Percentiles rank a stretch among this genome's conserved stretches.
phyloP scores from a whole-genome alignment of 2,113 vertebrate genomes.

The Hyperopisus bebe region DNA sequence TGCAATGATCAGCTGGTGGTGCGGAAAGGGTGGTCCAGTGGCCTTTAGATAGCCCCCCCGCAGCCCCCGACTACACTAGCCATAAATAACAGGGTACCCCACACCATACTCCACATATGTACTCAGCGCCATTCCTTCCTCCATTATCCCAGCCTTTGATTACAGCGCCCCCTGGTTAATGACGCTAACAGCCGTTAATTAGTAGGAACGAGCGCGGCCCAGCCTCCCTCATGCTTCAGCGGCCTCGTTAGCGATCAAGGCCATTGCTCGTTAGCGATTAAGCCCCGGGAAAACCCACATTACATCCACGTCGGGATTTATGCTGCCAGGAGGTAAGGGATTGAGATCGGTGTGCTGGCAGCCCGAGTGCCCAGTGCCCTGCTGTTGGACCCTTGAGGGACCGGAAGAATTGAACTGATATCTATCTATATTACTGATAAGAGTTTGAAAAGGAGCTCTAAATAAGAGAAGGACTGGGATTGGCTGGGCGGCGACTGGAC shows the following conservation, averaged over 20 bases:
- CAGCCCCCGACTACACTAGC: neutral
- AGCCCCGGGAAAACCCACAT: neutral
- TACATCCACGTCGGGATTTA: neutral
- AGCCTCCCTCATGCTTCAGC: neutral
- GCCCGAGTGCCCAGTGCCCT: neutral
- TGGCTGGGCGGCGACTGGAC: neutral
- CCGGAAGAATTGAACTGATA: neutral
- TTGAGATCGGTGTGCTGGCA: neutral
- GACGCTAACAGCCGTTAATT: constrained; percentile 4
- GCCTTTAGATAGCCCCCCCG: neutral
- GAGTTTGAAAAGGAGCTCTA: neutral
- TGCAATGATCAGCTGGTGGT: neutral
- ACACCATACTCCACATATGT: neutral
- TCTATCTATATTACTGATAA: neutral
- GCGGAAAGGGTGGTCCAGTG: neutral
- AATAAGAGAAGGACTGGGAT: neutral
- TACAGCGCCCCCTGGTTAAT: constrained; percentile 12
- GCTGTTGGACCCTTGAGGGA: neutral
- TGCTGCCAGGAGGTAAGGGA: neutral
- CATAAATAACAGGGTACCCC: constrained; percentile 12
- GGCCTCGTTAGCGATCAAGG: neutral
- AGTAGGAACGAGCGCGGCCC: neutral
- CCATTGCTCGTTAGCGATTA: neutral
- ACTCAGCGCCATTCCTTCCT: neutral
- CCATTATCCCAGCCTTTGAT: neutral